These are phyloP conservation scores for Drosophila subquinaria DNA, from an alignment of 2,888 invertebrate species.

Conservation along the genomic window DNA sequence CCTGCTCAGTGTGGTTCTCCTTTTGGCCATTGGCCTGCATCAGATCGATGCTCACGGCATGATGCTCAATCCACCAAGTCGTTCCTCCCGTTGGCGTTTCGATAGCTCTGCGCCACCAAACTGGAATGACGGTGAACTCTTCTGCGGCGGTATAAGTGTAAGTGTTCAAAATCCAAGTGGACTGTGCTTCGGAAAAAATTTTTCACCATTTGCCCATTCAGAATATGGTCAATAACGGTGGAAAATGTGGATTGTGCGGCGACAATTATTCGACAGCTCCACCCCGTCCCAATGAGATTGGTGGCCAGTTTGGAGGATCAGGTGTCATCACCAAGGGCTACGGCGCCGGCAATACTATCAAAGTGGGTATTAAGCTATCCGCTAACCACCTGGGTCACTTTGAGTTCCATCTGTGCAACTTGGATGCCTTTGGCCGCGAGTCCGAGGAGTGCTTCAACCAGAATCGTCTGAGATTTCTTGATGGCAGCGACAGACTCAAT, in stretches of 20 bases:
- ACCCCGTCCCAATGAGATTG: constrained; percentile 87
- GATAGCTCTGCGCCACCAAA: constrained; percentile 86
- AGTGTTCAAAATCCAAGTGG: constrained; percentile 30
- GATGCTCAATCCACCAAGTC: constrained; percentile 86
- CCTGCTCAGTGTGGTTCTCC: constrained; percentile 48
- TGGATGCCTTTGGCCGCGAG: constrained; percentile 85
- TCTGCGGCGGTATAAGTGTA: constrained; percentile 87
- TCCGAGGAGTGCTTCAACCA: constrained; percentile 87
- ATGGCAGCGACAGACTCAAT: constrained; percentile 75
- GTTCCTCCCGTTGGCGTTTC: constrained; percentile 87
- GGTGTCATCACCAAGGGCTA: constrained; percentile 86
- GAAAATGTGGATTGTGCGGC: constrained; percentile 87
- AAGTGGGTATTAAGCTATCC: constrained; percentile 84
- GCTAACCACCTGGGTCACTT: constrained; percentile 86
- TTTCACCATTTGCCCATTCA: constrained; percentile 20
- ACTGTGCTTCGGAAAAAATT: not conserved
- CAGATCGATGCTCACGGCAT: constrained; percentile 86
- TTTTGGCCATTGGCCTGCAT: constrained; percentile 61
- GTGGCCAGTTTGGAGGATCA: constrained; percentile 86
- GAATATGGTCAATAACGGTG: constrained; percentile 85
- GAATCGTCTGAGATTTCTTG: constrained; percentile 82
- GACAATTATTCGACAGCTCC: constrained; percentile 85
- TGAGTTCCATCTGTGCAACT: constrained; percentile 86
- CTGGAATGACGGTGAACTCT: constrained; percentile 87
- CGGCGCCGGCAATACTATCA: constrained; percentile 52